Evolutionary conservation across 2,888 invertebrate genomes (phyloP), one percentile per base, ranked within the genome.

Genomic region (Apodemia mormo): DNA sequence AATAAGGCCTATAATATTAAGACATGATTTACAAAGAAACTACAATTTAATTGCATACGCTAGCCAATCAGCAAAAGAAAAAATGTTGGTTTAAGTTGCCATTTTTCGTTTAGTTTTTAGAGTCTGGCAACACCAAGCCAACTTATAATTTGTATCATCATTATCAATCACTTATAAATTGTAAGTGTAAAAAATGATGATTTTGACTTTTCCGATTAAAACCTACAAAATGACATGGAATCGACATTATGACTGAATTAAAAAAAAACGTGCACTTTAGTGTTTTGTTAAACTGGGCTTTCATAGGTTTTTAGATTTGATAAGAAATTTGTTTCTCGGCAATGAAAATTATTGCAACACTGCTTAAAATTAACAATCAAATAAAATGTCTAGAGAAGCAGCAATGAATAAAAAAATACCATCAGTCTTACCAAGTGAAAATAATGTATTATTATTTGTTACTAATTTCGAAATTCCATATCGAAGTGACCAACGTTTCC

Each of bases 401-500:
- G 1, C 5, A 49, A 49, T 5, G 4, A 14, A 14, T 2, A 14
- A 2, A 14, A 14, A 49, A n/a, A n/a, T 14, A 14, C 2, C 14
- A 49, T 49, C 52, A 52, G 52, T 52, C 52, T 52, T 52, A 2
- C 14, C 5, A 22, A 0, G 7, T n/a, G n/a, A 22, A 52, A 52
- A 52, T 22, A 52, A 22, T 52, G 8, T n/a, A 7, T 22, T 52
- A 2, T n/a, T 52, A 52, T 22, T 33, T n/a, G n/a, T n/a, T n/a
- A n/a, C n/a, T 52, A 22, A 52, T 52, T 52, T 49, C 9, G 49
- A 22, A n/a, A n/a, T 1, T 2, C 52, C 6, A n/a, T 52, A 52
- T 2, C 22, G 2, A 52, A 52, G n/a, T 52, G n/a, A 52, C 52
- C 56, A 66, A 66, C 58, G 61, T n/a, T 58, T 70, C 58, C 56